A percentile compares a stretch with the other conserved stretches of the same genome.
These are phyloP conservation scores for Gyrodactylus salaris DNA, from an alignment of 1,140 invertebrate genomes.

Conservation along the genomic window DNA sequence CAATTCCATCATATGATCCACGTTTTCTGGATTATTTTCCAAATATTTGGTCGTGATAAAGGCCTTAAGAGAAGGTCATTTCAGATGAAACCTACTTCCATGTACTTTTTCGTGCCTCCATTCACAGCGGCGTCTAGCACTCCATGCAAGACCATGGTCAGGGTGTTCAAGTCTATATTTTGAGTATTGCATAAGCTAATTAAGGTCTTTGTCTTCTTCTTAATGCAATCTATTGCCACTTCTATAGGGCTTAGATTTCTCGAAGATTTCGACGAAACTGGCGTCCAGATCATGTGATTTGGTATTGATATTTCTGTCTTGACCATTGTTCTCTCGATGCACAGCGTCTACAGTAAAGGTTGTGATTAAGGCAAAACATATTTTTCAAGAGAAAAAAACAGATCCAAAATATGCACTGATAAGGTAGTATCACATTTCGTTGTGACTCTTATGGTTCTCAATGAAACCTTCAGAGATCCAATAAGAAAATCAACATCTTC, in stretches of 20 bases:
- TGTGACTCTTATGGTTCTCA: too few relatives aligned
- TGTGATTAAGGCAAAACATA: too few relatives aligned
- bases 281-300: conserved; percentile 1
- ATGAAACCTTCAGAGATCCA: not conserved
- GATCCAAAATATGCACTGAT: too few relatives aligned
- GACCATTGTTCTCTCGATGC: conserved; percentile 28
- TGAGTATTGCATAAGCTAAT: conserved; percentile 31
- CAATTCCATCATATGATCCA: not conserved
- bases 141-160: conserved; percentile 42
- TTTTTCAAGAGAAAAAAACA: too few relatives aligned
- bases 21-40: not conserved
- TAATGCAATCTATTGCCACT: conserved; percentile 28
- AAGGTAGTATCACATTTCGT: too few relatives aligned
- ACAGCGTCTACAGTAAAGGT: too few relatives aligned
- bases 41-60: not conserved
- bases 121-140: conserved; percentile 15
- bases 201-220: conserved; percentile 19
- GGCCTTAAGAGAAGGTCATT: too few relatives aligned
- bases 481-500: too few relatives aligned
- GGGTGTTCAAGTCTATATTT: conserved; percentile 42
- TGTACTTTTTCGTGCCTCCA: conserved; percentile 16
- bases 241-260: conserved; percentile 25
- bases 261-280: not conserved
- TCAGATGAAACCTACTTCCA: conserved; percentile 14
- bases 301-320: conserved; percentile 15